Evolutionary conservation across 2,113 vertebrate species (phyloP).

Genomic region (Speoplatyrhinus poulsoni): DNA sequence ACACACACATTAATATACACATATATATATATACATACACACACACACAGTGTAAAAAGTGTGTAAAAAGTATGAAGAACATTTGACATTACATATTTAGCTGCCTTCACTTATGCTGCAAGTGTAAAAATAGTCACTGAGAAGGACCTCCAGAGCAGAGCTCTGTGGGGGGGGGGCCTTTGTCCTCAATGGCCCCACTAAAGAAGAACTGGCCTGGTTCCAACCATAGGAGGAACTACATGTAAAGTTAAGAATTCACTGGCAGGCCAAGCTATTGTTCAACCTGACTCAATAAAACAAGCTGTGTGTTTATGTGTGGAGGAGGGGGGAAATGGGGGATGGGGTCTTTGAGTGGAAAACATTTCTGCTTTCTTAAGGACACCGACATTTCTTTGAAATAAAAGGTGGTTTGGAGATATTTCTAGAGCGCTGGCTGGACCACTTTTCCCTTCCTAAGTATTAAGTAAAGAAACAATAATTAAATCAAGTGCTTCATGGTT

Average conservation of each 20-base stretch:
- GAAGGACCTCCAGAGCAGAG: slow-evolving; percentile 41
- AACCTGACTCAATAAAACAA: slow-evolving; percentile 56
- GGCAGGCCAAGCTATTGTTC: slow-evolving; percentile 56
- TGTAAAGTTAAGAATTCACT: slow-evolving; percentile 65
- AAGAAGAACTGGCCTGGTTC: slow-evolving; percentile 33
- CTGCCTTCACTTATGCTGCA: slow-evolving; percentile 59
- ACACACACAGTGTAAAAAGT: slow-evolving; percentile 16
- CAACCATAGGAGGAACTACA: slow-evolving; percentile 55
- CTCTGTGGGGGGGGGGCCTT: slow-evolving; percentile 25
- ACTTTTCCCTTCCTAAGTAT: slow-evolving; percentile 39
- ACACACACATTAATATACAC: neutral
- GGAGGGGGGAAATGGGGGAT: slow-evolving; percentile 3
- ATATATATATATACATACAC: too few species aligned
- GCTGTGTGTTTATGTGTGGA: neutral
- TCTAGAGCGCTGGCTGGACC: slow-evolving; percentile 40
- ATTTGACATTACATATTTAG: slow-evolving; percentile 64
- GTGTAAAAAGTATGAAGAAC: slow-evolving; percentile 37
- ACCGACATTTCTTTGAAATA: slow-evolving; percentile 66
- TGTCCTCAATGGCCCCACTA: slow-evolving; percentile 24
- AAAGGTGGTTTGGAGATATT: slow-evolving; percentile 48
- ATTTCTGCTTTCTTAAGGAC: slow-evolving; percentile 39
- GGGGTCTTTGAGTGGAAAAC: slow-evolving; percentile 30
- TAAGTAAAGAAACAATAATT: slow-evolving; percentile 7
- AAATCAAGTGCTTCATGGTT: slow-evolving; percentile 51
- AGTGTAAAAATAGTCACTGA: slow-evolving; percentile 46